phyloP scores from a whole-genome alignment of 2,113 vertebrate genomes.

The Coreoperca whiteheadi region DNA sequence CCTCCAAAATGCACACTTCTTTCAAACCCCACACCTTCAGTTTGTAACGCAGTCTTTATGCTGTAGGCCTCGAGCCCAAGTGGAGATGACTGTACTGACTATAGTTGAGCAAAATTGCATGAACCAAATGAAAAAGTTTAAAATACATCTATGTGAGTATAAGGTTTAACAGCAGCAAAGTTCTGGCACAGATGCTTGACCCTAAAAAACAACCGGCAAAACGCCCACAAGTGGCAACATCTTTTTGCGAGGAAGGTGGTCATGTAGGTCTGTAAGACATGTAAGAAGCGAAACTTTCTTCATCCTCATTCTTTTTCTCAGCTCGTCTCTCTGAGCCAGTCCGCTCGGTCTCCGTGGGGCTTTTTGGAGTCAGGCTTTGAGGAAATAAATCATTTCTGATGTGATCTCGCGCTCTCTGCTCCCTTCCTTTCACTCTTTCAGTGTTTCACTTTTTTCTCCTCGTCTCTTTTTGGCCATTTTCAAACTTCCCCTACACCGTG shows the following conservation, averaged over 20 bases:
- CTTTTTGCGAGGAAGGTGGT: not conserved
- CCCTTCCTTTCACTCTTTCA: conserved; percentile 4
- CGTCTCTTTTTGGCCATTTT: conserved; percentile 23
- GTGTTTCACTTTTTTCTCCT: not conserved
- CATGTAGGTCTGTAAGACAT: not conserved
- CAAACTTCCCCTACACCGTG: not conserved
- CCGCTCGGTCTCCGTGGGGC: not conserved
- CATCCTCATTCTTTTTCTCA: not conserved
- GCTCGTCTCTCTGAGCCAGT: conserved; percentile 1
- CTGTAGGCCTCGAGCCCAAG: not conserved
- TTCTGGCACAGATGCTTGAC: not conserved
- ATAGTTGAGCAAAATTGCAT: not conserved
- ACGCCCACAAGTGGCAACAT: not conserved
- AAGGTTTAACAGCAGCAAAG: not conserved
- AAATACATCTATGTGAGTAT: not conserved
- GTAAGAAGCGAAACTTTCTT: not conserved
- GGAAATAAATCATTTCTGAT: conserved; percentile 37
- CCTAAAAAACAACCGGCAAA: not conserved
- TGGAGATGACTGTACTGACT: too few relatives aligned
- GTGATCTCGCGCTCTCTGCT: conserved; percentile 24
- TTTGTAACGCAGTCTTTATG: not conserved
- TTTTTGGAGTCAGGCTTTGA: conserved; percentile 18
- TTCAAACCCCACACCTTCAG: too few relatives aligned
- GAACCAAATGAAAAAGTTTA: not conserved
- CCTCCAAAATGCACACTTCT: too few relatives aligned